These are phyloP conservation scores for Pomatorhinus ruficollis DNA, from an alignment of 2,113 vertebrate genomes.

Conservation along the genomic window DNA sequence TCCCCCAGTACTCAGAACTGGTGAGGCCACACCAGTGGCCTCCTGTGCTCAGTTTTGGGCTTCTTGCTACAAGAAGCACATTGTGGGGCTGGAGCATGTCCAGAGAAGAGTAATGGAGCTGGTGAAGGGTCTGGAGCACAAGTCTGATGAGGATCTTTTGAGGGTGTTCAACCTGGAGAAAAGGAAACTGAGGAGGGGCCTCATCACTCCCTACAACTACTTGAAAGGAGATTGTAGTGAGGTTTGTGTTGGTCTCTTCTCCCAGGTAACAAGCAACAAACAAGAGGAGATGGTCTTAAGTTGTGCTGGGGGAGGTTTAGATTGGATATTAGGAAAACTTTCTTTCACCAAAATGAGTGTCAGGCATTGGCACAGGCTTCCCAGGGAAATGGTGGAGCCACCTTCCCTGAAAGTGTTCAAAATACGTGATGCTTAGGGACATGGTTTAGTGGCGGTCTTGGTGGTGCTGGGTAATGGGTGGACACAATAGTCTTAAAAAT, in stretches of 20 bases:
- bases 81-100: rapidly evolving
- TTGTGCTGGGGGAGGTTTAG: background rate
- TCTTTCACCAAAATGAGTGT: background rate
- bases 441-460: background rate
- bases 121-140: background rate
- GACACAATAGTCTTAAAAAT: background rate
- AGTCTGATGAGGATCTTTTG: background rate
- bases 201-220: background rate
- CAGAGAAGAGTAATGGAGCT: background rate
- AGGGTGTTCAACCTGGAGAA: background rate
- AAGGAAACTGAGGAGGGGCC: background rate
- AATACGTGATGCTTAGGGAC: background rate
- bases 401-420: background rate
- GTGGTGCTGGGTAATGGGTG: background rate
- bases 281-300: background rate
- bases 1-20: background rate
- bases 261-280: background rate
- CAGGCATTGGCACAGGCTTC: background rate
- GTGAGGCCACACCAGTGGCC: background rate
- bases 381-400: background rate
- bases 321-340: background rate
- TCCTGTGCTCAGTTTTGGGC: background rate
- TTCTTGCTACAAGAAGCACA: background rate
- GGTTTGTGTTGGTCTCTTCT: background rate
- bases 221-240: background rate